Conservation (phyloP, 2,113 vertebrate genomes). For the Semicossyphus pulcher region DNA sequence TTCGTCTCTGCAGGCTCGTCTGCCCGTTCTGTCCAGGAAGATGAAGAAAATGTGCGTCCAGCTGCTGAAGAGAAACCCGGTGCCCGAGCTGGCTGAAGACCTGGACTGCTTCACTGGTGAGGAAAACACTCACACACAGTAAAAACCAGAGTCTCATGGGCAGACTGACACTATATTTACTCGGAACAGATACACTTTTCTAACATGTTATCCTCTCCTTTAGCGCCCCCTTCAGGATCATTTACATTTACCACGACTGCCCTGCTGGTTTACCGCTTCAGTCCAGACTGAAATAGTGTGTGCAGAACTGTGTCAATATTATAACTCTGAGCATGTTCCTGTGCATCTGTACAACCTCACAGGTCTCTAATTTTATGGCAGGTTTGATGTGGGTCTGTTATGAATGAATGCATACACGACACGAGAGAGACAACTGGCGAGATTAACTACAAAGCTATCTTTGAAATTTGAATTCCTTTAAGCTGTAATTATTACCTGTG, state of each 20-base stretch:
- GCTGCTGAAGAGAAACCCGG: conserved; percentile 83
- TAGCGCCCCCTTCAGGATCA: not conserved
- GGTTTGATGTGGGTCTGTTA: no score
- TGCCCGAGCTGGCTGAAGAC: conserved; percentile 88
- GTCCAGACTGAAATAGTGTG: no score
- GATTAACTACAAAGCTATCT: no score
- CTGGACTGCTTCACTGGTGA: conserved; percentile 92
- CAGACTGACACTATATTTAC: not conserved
- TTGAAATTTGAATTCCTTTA: no score
- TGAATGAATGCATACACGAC: no score
- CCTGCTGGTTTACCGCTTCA: not conserved
- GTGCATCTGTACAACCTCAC: no score
- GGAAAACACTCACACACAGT: not conserved
- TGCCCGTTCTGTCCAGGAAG: conserved; percentile 88
- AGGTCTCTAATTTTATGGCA: no score
- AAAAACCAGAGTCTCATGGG: not conserved
- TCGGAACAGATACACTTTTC: no score
- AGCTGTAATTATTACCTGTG: no score
- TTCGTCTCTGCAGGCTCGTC: conserved; percentile 84
- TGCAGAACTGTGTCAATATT: no score
- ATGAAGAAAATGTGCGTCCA: conserved; percentile 91
- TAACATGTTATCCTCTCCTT: not conserved
- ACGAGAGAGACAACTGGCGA: no score
- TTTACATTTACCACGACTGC: not conserved
- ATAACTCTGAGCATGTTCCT: no score